phyloP scores from a whole-genome alignment of 2,888 invertebrate genomes.

The Erannis defoliaria region DNA sequence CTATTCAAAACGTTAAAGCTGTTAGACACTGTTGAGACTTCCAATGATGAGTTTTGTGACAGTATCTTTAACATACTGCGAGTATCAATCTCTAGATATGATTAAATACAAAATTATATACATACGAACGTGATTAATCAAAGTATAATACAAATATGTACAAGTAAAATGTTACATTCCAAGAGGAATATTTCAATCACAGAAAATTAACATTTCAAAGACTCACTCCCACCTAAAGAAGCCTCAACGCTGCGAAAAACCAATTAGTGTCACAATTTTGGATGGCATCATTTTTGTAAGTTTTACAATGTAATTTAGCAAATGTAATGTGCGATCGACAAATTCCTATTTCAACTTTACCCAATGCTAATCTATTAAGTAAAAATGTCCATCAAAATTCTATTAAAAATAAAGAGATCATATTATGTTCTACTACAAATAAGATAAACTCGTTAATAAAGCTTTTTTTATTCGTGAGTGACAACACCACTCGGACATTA shows the following conservation, averaged over 20 bases:
- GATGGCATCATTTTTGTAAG: conserved; percentile 69
- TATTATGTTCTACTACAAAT: conserved; percentile 78
- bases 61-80: conserved; percentile 25
- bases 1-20: conserved; percentile 61
- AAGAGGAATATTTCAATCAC: conserved; percentile 52
- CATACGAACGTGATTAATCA: conserved; percentile 49
- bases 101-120: conserved; percentile 51
- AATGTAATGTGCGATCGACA: conserved; percentile 70
- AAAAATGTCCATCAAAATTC: conserved; percentile 85
- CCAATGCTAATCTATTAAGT: conserved; percentile 82
- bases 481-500: conserved; percentile 56
- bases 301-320: conserved; percentile 60
- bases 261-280: conserved; percentile 58
- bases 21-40: conserved; percentile 65
- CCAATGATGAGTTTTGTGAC: conserved; percentile 43
- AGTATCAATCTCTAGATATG: conserved; percentile 23
- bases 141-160: conserved; percentile 75
- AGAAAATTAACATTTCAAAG: conserved; percentile 43
- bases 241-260: conserved; percentile 61
- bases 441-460: conserved; percentile 82
- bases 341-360: conserved; percentile 70
- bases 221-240: conserved; percentile 45
- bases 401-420: conserved; percentile 86
- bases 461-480: conserved; percentile 71
- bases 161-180: conserved; percentile 62